Evolutionary conservation across 2,888 invertebrate species (phyloP), one percentile per base, ranked within the genome.

Genomic region (Lepidonotus clava): DNA sequence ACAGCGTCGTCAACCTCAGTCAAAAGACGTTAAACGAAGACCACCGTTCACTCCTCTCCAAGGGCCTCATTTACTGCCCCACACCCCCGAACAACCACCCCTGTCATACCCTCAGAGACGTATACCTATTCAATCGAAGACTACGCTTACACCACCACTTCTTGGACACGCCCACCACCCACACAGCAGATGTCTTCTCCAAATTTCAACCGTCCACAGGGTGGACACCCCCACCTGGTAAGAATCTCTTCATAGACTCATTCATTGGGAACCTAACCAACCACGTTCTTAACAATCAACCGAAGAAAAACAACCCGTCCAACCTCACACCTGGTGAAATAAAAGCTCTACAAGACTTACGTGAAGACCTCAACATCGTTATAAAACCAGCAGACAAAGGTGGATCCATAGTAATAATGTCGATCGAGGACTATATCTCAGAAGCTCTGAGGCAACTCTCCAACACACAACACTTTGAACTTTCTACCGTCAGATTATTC

Each of bases 301-400:
- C 21, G 24, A 34, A 76, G 14, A n/a, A n/a, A n/a, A n/a, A n/a
- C n/a, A n/a, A 1, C 76, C 76, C 36, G 38, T 5, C 38, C 34
- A 76, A 76, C 76, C 21, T 76, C 0, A 2, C 38, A 1, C 6
- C 38, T 6, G 76, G 38, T 18, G 76, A 76, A 34, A 21, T n/a
- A 5, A 18, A 1, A 36, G 38, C 76, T 18, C 21, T 76, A 8
- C 21, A 40, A 36, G 4, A 4, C 18, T 24, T 76, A n/a, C 14
- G 76, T n/a, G 1, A 40, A 0, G n/a, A 76, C 38, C 6, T 11
- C 32, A 34, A 76, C 38, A 6, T 76, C 24, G 38, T 76, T 1
- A 76, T 76, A 34, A 34, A 34, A 38, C 8, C 32, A 2, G 76
- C 76, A 11, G 76, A 76, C 76, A 76, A 76, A 76, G 76, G 76